phyloP scores from a whole-genome alignment of 2,797 vertebrate genomes.

The Picus viridis region DNA sequence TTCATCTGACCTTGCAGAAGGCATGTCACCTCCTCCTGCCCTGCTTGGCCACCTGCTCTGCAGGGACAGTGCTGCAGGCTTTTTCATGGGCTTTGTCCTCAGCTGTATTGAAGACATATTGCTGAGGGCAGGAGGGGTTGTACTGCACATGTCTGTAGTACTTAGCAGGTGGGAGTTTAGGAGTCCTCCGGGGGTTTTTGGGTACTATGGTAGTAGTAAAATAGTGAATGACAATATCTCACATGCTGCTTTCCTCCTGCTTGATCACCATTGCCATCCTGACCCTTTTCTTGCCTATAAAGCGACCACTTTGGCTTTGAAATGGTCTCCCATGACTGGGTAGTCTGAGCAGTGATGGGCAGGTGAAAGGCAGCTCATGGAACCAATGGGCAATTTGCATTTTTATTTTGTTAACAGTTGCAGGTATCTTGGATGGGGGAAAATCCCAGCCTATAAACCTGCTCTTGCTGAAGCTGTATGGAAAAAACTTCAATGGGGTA shows the following conservation, averaged over 20 bases:
- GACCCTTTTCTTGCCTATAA: neutral
- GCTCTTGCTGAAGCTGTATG: neutral
- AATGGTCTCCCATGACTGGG: neutral
- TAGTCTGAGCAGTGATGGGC: neutral
- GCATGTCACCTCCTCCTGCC: neutral
- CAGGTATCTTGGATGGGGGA: neutral
- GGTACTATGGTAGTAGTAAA: neutral
- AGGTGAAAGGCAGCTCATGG: neutral
- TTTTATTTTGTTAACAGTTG: conserved; percentile 2
- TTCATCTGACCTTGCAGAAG: conserved; percentile 16
- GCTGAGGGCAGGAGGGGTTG: conserved; percentile 21
- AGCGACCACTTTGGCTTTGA: neutral
- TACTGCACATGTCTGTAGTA: neutral
- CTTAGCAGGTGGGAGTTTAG: neutral
- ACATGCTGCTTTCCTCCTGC: neutral
- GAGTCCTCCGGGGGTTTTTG: conserved; percentile 24
- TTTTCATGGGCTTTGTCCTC: conserved; percentile 42
- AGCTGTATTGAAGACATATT: neutral
- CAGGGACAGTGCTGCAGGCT: neutral
- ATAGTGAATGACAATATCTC: neutral
- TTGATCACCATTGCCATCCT: neutral
- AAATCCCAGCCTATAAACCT: neutral
- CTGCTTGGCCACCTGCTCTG: neutral
- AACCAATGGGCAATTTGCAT: neutral
- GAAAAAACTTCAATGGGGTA: neutral